Conservation (phyloP, 2,888 invertebrate genomes). For the Teinopalpus imperialis region DNA sequence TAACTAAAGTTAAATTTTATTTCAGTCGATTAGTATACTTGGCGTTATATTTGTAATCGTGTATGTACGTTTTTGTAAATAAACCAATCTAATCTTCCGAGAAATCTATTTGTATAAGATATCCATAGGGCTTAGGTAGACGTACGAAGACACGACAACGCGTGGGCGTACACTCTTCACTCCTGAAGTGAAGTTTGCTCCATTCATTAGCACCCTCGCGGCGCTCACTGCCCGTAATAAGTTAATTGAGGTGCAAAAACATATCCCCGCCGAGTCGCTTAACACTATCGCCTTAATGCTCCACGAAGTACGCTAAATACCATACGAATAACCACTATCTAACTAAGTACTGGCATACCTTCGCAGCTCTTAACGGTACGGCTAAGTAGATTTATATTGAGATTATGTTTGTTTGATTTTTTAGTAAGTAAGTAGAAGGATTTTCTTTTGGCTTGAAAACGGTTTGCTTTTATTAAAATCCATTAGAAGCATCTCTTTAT, state of each 20-base stretch:
- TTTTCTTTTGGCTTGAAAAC: neutral
- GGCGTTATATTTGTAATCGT: too few species aligned
- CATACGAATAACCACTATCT: slow-evolving; percentile 32
- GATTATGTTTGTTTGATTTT: slow-evolving; percentile 16
- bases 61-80: too few species aligned
- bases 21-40: too few species aligned
- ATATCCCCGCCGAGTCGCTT: slow-evolving; percentile 46
- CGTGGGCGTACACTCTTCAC: slow-evolving; percentile 16
- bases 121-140: too few species aligned
- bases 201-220: slow-evolving; percentile 48
- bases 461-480: too few species aligned
- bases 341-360: slow-evolving; percentile 27
- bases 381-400: slow-evolving; percentile 19
- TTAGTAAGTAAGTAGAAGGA: slow-evolving; percentile 1
- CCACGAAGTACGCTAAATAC: slow-evolving; percentile 46
- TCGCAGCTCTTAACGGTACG: slow-evolving; percentile 17
- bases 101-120: too few species aligned
- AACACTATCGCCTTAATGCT: slow-evolving; percentile 53
- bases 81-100: too few species aligned
- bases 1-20: too few species aligned
- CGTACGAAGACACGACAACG: neutral
- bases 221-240: slow-evolving; percentile 60
- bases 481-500: too few species aligned
- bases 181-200: slow-evolving; percentile 32
- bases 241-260: slow-evolving; percentile 80